A percentile compares a stretch with the other conserved stretches of the same genome.
Evolutionary conservation across 2,113 vertebrate genomes (phyloP).

Genomic region (Nesoenas mayeri): DNA sequence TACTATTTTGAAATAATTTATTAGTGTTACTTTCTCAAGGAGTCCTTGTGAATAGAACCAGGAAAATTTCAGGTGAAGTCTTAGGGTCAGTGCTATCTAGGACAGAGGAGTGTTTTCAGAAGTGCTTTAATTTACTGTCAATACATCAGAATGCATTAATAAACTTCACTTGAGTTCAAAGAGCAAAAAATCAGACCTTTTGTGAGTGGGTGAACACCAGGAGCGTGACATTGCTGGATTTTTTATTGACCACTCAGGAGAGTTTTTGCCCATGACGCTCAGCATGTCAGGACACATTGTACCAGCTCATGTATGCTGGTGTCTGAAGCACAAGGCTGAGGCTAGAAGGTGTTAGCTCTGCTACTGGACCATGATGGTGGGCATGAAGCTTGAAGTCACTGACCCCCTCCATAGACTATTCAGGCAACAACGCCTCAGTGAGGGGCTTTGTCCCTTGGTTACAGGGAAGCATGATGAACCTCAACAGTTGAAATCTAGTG

Average conservation of each 20-base stretch:
- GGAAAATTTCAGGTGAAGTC: neutral
- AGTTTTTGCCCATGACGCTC: neutral
- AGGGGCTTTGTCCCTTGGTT: neutral
- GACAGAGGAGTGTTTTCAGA: neutral
- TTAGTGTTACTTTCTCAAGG: neutral
- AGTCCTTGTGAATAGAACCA: neutral
- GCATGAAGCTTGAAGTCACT: neutral
- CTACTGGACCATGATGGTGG: neutral
- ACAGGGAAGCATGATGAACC: rapidly evolving
- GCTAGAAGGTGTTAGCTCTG: neutral
- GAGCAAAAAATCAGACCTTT: neutral
- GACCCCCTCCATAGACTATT: neutral
- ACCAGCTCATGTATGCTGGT: neutral
- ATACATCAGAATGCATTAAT: neutral
- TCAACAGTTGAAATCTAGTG: neutral
- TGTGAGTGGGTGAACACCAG: neutral
- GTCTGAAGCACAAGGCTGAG: neutral
- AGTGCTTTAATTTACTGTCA: neutral
- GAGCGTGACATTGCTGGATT: neutral
- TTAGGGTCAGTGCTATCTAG: neutral
- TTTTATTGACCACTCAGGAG: neutral
- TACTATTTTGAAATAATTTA: neutral
- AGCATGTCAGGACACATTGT: neutral
- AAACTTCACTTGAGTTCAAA: neutral
- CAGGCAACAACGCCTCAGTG: neutral